Conservation (phyloP, 2,888 invertebrate genomes). For the Callimorpha dominula region DNA sequence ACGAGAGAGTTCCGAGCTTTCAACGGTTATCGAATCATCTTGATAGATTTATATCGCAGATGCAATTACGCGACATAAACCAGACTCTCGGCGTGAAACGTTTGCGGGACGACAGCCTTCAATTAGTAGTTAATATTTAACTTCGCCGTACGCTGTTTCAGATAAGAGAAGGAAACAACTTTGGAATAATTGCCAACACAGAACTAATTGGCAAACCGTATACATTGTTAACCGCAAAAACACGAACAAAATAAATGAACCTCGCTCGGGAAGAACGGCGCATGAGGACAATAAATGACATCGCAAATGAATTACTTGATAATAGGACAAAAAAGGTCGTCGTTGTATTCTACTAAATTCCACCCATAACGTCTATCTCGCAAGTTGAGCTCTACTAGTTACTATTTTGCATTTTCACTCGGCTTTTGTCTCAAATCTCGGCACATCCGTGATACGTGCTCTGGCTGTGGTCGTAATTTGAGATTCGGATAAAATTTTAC, state of each 20-base stretch:
- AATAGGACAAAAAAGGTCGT: conserved; percentile 65
- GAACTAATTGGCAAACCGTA: conserved; percentile 35
- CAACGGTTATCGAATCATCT: conserved; percentile 44
- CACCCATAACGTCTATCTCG: conserved; percentile 31
- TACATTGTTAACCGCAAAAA: conserved; percentile 33
- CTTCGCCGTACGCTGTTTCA: conserved; percentile 26
- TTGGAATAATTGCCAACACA: conserved; percentile 32
- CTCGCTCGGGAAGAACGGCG: conserved; percentile 26
- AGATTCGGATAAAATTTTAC: conserved; percentile 14
- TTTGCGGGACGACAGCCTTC: conserved; percentile 25
- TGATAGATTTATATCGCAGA: conserved; percentile 54
- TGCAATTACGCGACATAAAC: conserved; percentile 55
- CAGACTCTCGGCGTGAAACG: conserved; percentile 42
- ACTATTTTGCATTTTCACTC: too few species aligned
- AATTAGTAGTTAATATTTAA: conserved; percentile 37
- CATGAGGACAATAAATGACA: conserved; percentile 56
- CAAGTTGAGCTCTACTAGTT: conserved; percentile 12
- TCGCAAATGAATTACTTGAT: conserved; percentile 56
- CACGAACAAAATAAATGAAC: conserved; percentile 36
- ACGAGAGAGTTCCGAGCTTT: conserved; percentile 30
- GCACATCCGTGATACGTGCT: conserved; percentile 8
- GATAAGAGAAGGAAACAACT: conserved; percentile 59
- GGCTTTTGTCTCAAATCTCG: conserved; percentile 7
- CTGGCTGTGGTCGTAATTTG: conserved; percentile 13
- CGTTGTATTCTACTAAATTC: conserved; percentile 57